Evolutionary conservation across 2,888 invertebrate species (phyloP), one percentile per base, ranked within the genome.

Genomic region (Willowsia nigromaculata): DNA sequence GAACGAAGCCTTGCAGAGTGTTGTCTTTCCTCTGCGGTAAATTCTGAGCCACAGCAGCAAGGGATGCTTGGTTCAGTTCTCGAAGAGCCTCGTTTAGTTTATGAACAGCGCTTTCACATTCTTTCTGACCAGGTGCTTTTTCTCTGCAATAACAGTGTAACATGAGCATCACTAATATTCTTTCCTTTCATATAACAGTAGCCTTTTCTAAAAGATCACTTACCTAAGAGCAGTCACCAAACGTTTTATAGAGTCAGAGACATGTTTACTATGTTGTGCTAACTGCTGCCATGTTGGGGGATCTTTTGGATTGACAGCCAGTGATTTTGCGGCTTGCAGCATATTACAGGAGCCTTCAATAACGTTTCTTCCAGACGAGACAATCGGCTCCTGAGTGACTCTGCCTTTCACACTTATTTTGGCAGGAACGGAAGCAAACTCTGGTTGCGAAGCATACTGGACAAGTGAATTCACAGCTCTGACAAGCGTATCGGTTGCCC

Each of bases 171-270:
- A 43, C 13, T 13, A 43, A 37, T 37, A 6, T 37, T 37, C 37
- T 6, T 9, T 37, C 9, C 9, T 37, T 37, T 37, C 11, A 3
- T 43, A 43, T 9, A 9, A 6, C 40, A 40, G 40, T 7, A 7
- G 40, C 40, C 40, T 7, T 40, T 40, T 40, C 9, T 7, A 40
- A 40, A 40, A 9, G 5, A 50, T 3, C 43, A 43, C 2, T 65
- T 93, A 96, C 95, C 97, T 96, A 93, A 99, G 98, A 91, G 98
- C 97, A 15, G 97, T 96, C 4, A 99, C 98, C 4, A 99, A 95
- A 13, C 96, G 96, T 94, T 99, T 99, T 93, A 99, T 99, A 37
- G 98, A 97, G 94, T 99, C 99, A 0, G 99, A 99, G 0, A 99
- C 99, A 80, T 96, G 96, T 94, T 98, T 99, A 93, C 98, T 98